Conservation (phyloP, 2,888 invertebrate species). For the Argyra leucocephala region DNA sequence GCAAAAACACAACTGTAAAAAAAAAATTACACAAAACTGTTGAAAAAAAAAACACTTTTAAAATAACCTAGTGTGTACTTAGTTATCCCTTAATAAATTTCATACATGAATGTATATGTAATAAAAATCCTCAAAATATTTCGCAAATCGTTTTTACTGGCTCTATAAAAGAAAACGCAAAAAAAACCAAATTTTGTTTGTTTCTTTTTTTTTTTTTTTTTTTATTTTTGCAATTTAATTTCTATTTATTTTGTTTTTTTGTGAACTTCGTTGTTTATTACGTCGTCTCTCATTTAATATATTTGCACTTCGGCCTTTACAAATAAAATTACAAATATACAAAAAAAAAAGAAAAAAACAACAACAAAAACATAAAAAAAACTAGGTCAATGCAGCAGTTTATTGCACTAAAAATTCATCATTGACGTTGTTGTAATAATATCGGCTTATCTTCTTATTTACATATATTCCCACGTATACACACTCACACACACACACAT, state of each 20-base stretch:
- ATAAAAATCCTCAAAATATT: too few species aligned
- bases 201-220: background rate
- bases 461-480: too few species aligned
- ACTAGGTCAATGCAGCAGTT: constrained; percentile 1
- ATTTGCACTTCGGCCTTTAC: background rate
- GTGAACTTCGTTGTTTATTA: background rate
- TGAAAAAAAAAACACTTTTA: too few species aligned
- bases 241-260: background rate
- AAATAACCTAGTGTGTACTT: too few species aligned
- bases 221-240: background rate
- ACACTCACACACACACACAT: too few species aligned
- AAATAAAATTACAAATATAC: background rate
- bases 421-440: background rate
- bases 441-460: background rate
- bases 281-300: background rate
- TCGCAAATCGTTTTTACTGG: too few species aligned
- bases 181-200: background rate
- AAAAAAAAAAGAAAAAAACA: background rate
- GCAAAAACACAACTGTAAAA: too few species aligned
- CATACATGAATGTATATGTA: too few species aligned
- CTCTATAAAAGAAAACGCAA: background rate
- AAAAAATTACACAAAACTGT: too few species aligned
- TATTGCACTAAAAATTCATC: background rate
- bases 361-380: background rate
- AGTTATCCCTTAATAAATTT: too few species aligned